Percentiles rank a stretch among this genome's conserved stretches.
Conservation (phyloP, 2,888 invertebrate genomes). For the Lumbricus terrestris region DNA sequence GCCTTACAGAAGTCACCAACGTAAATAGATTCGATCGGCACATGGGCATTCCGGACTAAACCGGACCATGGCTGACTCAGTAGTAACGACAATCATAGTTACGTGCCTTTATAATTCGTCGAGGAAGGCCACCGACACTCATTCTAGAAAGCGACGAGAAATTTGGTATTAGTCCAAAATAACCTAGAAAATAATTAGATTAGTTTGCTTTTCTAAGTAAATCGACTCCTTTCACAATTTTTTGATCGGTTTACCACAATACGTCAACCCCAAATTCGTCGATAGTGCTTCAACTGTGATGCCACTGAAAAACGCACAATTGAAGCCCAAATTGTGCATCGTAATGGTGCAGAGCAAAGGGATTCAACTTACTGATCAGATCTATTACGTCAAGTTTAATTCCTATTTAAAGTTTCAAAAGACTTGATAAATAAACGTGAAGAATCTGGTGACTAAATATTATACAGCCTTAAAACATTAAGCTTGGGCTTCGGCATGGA, state of each 20-base stretch:
- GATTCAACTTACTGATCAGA: no score
- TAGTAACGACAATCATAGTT: neutral
- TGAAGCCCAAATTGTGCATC: neutral
- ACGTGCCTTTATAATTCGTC: slow-evolving; percentile 38
- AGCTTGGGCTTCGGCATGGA: no score
- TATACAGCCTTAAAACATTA: no score
- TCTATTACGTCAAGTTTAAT: no score
- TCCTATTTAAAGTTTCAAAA: no score
- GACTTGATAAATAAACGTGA: no score
- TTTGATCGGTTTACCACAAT: neutral
- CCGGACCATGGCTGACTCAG: neutral
- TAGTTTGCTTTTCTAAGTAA: neutral
- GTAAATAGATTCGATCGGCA: neutral
- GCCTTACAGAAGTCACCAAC: neutral
- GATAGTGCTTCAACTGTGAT: neutral
- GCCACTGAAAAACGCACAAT: neutral
- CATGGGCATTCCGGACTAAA: neutral
- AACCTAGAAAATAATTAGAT: neutral
- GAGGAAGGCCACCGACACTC: slow-evolving; percentile 36
- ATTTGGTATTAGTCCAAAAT: neutral
- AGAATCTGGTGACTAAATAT: no score
- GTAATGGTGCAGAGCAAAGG: neutral
- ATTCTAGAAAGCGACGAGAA: slow-evolving; percentile 18
- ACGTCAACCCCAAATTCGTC: neutral
- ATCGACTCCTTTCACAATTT: neutral